Evolutionary conservation across 2,797 vertebrate species (phyloP), one percentile per base, ranked within the genome.

Genomic region (Ptychadena robeensis): DNA sequence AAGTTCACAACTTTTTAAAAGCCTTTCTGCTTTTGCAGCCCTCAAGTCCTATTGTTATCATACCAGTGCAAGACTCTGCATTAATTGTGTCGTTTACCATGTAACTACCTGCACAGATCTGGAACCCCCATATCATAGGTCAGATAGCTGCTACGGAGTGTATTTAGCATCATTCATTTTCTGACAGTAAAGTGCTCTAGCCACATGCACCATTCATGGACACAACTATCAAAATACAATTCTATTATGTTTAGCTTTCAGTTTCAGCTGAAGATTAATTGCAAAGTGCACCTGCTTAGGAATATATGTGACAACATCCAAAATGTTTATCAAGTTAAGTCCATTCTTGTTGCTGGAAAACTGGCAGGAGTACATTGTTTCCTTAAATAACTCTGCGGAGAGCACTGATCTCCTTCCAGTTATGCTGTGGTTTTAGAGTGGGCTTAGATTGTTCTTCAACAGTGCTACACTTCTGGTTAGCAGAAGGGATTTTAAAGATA

Each of bases 271-370:
- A 70, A 81, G 59, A 82, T 59, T 75, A 64, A 68, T 59, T 79
- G 82, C 85, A 40, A 10, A 64, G 64, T 53, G 88, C 82, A 87
- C 3, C 69, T 76, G 65, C 82, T 87, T 82, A 88, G 79, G 75
- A 89, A 67, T 18, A 77, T 85, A 85, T 83, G 79, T 64, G 84
- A 77, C 37, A 82, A 80, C 14, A 77, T 87, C 86, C 38, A 86
- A 86, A n/a, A 64, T 83, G 73, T 84, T 86, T 84, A 61, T 76
- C 61, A 87, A 89, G 9, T 25, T 0, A 9, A 27, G 0, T 59
- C 44, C 86, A 83, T 80, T 67, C 82, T 69, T 86, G n/a, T 2
- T 86, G 85, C 44, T 85, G 73, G 34, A 82, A 87, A 74, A 74
- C 22, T 88, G 79, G 76, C 57, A 76, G 68, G 53, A 22, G 22